Evolutionary conservation across 1,140 invertebrate species (phyloP), one percentile per base, ranked within the genome.

Genomic region (Drosophila fuyamai): DNA sequence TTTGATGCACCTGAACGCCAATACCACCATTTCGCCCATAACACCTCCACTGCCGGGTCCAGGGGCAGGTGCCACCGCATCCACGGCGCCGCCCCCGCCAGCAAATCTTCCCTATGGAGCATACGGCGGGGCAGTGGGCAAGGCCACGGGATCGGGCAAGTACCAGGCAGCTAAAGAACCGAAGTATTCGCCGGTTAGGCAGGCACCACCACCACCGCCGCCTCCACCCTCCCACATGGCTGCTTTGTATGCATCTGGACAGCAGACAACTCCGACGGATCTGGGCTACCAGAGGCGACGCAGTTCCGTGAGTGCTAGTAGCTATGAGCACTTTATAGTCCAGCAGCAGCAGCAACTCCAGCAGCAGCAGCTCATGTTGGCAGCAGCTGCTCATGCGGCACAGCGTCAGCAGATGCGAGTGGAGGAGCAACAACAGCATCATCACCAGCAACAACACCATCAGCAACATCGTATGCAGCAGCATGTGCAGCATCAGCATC

Each of bases 21-120:
- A 88, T n/a, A 81, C 92, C 10, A 84, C 91, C 14, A 88, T 91
- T 76, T 74, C 92, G 32, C 93, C 92, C 16, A 93, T 94, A 63
- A 92, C 84, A 12, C 88, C 91, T 7, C 83, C 90, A 1, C 51
- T 91, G 54, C 84, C 89, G 3, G 79, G 77, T 12, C 81, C 90
- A 10, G 70, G 77, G 6, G 75, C 91, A 9, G 79, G 82, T 36
- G 79, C 85, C 10, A 63, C 91, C 18, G 92, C 92, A 18, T 93
- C 94, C 38, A 91, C 83, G 5, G 83, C 90, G 16, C 83, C 90
- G 41, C 81, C 85, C 23, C 81, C 89, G 14, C 81, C 79, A n/a
- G 79, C 90, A 23, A 82, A 88, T 66, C 48, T 90, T 12, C 81
- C 82, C 5, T 91, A 83, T 10, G 84, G 84, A 29, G 84, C 48